Conservation (phyloP, 2,888 invertebrate species). For the Apamea anceps region DNA sequence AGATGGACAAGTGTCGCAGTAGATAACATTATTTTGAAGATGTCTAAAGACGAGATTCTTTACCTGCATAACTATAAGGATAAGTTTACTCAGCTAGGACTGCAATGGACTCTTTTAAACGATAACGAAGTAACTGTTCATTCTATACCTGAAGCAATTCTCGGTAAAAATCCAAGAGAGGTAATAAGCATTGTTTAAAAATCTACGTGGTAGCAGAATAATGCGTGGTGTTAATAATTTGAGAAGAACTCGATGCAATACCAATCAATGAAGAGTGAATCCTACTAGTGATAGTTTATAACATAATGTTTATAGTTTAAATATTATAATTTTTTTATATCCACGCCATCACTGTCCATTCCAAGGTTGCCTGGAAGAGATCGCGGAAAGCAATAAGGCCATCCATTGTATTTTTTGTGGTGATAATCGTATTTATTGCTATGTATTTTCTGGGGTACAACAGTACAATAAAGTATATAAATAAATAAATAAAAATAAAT, state of each 20-base stretch:
- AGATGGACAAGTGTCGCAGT: constrained; percentile 79
- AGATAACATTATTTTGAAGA: constrained; percentile 76
- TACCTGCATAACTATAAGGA: constrained; percentile 89
- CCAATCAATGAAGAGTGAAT: background rate
- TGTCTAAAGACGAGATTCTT: constrained; percentile 86
- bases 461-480: too few species aligned
- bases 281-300: background rate
- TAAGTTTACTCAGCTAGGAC: constrained; percentile 91
- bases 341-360: too few species aligned
- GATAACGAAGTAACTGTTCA: constrained; percentile 84
- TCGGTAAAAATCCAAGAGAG: constrained; percentile 89
- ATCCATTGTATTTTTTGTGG: too few species aligned
- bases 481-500: too few species aligned
- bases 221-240: constrained; percentile 2
- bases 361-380: too few species aligned
- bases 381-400: too few species aligned
- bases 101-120: constrained; percentile 85
- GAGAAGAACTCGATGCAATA: background rate
- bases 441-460: too few species aligned
- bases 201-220: background rate
- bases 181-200: constrained; percentile 74
- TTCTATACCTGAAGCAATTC: constrained; percentile 91
- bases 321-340: too few species aligned
- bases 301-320: too few species aligned
- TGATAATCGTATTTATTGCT: too few species aligned